These are phyloP conservation scores for Chouioia cunea DNA, from an alignment of 2,888 invertebrate species.

Conservation along the genomic window DNA sequence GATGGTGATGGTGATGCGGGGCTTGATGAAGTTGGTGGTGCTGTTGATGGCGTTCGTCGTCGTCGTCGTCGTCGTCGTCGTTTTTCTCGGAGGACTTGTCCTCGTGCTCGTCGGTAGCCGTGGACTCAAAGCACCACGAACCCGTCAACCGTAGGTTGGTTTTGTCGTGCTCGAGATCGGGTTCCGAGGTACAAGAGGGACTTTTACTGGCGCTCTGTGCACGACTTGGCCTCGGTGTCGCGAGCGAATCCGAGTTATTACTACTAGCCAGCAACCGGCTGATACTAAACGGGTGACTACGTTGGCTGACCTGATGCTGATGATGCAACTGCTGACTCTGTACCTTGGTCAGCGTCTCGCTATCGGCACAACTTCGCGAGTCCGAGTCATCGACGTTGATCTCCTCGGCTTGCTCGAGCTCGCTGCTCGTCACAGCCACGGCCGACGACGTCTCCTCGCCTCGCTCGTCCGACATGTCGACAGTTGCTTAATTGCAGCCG, in stretches of 20 bases:
- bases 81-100: conserved; percentile 64
- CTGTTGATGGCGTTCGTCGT: neutral
- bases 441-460: conserved; percentile 35
- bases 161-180: conserved; percentile 8
- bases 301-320: conserved; percentile 43
- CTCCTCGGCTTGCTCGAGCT: conserved; percentile 65
- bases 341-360: neutral
- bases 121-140: conserved; percentile 62
- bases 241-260: conserved; percentile 52
- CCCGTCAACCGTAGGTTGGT: conserved; percentile 39
- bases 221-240: conserved; percentile 60
- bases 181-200: conserved; percentile 56
- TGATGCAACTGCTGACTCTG: neutral
- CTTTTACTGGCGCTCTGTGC: conserved; percentile 60
- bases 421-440: conserved; percentile 54
- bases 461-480: neutral
- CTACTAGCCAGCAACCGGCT: conserved; percentile 63
- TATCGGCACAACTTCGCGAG: conserved; percentile 49
- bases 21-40: neutral
- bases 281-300: conserved; percentile 66
- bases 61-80: conserved; percentile 63
- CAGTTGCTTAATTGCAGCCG: no score
- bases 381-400: conserved; percentile 66
- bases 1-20: conserved; percentile 41
- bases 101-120: conserved; percentile 47